Conservation (phyloP, 2,888 invertebrate genomes). For the Flexamia atlantica region DNA sequence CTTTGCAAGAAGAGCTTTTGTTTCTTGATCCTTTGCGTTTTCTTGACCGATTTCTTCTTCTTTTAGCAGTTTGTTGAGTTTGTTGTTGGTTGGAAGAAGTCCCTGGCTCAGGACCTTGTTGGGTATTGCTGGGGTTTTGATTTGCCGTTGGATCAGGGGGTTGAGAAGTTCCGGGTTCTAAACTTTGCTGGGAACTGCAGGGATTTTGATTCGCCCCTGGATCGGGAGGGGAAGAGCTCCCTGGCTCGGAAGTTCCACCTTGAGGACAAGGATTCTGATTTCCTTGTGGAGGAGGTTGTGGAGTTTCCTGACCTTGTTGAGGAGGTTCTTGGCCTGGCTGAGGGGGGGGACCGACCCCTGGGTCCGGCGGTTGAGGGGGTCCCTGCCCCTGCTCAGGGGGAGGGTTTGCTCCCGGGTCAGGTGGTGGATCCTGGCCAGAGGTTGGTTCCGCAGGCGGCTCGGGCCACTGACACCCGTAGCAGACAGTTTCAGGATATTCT, state of each 20-base stretch:
- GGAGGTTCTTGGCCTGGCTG: neutral
- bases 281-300: too few species aligned
- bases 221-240: too few species aligned
- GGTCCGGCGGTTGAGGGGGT: neutral
- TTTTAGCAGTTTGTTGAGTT: neutral
- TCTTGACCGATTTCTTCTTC: constrained; percentile 3
- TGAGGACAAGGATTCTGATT: too few species aligned
- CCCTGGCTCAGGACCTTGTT: neutral
- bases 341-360: neutral
- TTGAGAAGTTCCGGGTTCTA: too few species aligned
- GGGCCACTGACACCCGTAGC: neutral
- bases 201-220: too few species aligned
- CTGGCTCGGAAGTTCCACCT: too few species aligned
- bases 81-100: neutral
- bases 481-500: neutral
- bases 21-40: neutral
- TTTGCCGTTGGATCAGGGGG: too few species aligned
- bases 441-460: neutral
- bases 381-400: too few species aligned
- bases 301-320: too few species aligned
- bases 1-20: neutral
- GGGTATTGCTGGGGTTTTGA: too few species aligned
- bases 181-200: too few species aligned
- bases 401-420: neutral
- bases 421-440: neutral